Conservation (phyloP, 2,113 vertebrate species). For the Antechinus stuartii region DNA sequence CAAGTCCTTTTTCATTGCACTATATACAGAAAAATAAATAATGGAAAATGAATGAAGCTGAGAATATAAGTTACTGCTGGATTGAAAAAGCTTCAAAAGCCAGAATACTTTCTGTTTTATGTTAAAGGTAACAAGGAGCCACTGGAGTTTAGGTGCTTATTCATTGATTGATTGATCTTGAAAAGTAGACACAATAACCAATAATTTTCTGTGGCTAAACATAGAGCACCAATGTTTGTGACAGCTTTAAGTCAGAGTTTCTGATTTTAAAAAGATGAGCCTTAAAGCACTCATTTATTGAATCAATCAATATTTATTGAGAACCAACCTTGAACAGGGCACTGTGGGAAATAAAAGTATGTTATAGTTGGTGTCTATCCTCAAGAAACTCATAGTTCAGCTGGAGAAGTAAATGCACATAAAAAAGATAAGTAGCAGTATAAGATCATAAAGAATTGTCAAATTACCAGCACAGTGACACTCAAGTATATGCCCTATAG, state of each 20-base stretch:
- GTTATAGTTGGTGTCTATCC: neutral
- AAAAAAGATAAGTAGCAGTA: neutral
- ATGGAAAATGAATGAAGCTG: neutral
- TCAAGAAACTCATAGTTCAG: neutral
- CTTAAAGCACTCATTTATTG: neutral
- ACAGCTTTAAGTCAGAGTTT: neutral
- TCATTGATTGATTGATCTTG: neutral
- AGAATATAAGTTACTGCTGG: neutral
- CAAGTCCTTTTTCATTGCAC: neutral
- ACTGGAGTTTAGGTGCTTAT: neutral
- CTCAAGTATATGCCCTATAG: neutral
- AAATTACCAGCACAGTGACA: neutral
- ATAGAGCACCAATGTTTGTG: neutral
- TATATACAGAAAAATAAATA: neutral
- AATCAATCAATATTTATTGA: neutral
- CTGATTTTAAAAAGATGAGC: neutral
- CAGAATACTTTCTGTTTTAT: neutral
- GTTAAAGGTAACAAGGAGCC: neutral
- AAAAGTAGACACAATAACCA: neutral
- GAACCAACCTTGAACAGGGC: neutral
- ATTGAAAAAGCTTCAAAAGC: neutral
- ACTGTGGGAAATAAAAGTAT: neutral
- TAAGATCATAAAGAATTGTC: neutral
- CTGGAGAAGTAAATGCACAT: neutral
- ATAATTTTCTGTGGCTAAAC: neutral